Conservation (phyloP, 2,113 vertebrate genomes). For the Albula goreensis region DNA sequence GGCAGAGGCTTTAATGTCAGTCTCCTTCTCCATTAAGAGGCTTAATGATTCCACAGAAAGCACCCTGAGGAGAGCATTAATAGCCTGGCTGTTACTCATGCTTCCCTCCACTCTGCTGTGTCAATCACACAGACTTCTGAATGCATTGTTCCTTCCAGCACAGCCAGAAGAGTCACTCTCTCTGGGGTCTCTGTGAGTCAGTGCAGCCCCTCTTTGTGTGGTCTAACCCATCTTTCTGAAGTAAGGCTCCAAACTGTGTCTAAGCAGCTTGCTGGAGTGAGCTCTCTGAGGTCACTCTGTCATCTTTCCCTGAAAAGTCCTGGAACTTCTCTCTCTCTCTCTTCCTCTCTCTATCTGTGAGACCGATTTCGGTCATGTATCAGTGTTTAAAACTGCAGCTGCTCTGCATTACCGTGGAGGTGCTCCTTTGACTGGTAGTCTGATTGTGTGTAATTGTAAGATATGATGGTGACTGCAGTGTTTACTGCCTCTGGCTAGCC, state of each 20-base stretch:
- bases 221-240: not conserved
- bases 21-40: slow-evolving; percentile 70
- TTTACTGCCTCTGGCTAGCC: not conserved
- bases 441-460: not conserved
- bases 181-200: not conserved
- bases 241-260: not conserved
- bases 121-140: slow-evolving; percentile 64
- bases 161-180: not conserved
- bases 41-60: slow-evolving; percentile 69
- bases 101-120: slow-evolving; percentile 46
- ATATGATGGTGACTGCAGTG: not conserved
- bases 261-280: not conserved
- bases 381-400: too few relatives aligned
- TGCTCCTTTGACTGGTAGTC: not conserved
- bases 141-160: slow-evolving; percentile 42
- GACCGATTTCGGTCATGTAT: too few relatives aligned
- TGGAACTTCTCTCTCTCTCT: too few relatives aligned
- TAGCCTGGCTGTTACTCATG: slow-evolving; percentile 66
- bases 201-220: not conserved
- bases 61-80: slow-evolving; percentile 69
- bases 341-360: too few relatives aligned
- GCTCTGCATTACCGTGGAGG: too few relatives aligned
- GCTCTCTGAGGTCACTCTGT: too few relatives aligned
- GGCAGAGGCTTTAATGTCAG: slow-evolving; percentile 65
- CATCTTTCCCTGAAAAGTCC: too few relatives aligned